These are phyloP conservation scores for Columba livia DNA, from an alignment of 2,113 vertebrate species.

Conservation along the genomic window DNA sequence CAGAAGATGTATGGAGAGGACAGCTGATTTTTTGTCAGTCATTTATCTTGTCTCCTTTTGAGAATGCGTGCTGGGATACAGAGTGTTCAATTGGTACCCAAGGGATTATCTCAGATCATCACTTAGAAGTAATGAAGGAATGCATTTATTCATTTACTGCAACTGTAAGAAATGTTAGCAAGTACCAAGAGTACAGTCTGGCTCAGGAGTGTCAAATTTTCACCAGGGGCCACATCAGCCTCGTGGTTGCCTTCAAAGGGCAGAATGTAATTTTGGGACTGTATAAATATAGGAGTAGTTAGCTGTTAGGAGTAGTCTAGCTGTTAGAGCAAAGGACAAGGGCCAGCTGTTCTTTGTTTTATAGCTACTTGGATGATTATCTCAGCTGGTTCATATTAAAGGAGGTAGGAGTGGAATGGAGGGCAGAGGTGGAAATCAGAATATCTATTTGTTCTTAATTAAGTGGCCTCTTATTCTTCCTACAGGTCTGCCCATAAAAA, in stretches of 20 bases:
- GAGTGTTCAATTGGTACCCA: neutral
- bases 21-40: neutral
- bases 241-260: no score
- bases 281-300: no score
- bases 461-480: neutral
- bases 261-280: no score
- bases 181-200: neutral
- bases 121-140: neutral
- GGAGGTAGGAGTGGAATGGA: neutral
- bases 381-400: neutral
- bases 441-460: slow-evolving; percentile 30
- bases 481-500: neutral
- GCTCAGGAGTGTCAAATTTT: no score
- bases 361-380: neutral
- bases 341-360: slow-evolving; percentile 13
- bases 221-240: no score
- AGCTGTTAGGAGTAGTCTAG: neutral
- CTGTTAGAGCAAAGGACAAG: neutral
- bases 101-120: slow-evolving; percentile 2
- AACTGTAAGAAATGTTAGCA: neutral
- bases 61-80: neutral
- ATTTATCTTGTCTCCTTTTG: slow-evolving; percentile 22
- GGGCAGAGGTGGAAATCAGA: slow-evolving; percentile 4
- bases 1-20: neutral
- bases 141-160: neutral